These are phyloP conservation scores for Aurelia aurita DNA, from an alignment of 30 jellyfish, hydroid and myxozoan genomes.

Conservation along the genomic window DNA sequence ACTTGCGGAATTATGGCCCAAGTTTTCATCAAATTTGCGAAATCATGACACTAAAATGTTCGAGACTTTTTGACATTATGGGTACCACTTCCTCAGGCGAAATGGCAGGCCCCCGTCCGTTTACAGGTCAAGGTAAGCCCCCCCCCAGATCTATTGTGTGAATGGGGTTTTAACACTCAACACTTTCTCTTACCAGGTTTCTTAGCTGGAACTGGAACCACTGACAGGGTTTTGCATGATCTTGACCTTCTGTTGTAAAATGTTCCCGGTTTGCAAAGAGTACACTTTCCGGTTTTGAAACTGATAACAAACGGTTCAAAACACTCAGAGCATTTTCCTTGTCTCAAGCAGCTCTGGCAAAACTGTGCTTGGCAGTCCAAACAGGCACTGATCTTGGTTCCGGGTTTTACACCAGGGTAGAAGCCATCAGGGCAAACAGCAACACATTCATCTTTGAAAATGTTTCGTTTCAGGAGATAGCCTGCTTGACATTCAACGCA, in stretches of 20 bases:
- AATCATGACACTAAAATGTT: too few relatives aligned
- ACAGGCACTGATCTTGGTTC: conserved; percentile 60
- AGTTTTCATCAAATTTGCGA: too few relatives aligned
- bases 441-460: conserved; percentile 61
- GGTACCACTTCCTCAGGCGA: too few relatives aligned
- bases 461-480: conserved; percentile 37
- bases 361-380: conserved; percentile 42
- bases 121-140: too few relatives aligned
- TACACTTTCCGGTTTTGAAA: conserved; percentile 38
- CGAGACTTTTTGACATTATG: too few relatives aligned
- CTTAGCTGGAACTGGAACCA: not conserved
- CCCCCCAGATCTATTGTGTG: too few relatives aligned
- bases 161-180: too few relatives aligned
- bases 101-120: too few relatives aligned
- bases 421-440: conserved; percentile 63
- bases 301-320: conserved; percentile 59
- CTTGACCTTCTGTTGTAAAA: conserved; percentile 29
- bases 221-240: conserved; percentile 16
- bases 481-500: conserved; percentile 64
- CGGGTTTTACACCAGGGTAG: conserved; percentile 65
- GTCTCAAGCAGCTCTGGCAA: conserved; percentile 50
- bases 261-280: conserved; percentile 51
- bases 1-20: too few relatives aligned
- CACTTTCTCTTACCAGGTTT: not conserved
- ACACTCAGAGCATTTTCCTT: conserved; percentile 63